phyloP scores from a whole-genome alignment of 2,888 invertebrate species.

The Pedicia rivosa region DNA sequence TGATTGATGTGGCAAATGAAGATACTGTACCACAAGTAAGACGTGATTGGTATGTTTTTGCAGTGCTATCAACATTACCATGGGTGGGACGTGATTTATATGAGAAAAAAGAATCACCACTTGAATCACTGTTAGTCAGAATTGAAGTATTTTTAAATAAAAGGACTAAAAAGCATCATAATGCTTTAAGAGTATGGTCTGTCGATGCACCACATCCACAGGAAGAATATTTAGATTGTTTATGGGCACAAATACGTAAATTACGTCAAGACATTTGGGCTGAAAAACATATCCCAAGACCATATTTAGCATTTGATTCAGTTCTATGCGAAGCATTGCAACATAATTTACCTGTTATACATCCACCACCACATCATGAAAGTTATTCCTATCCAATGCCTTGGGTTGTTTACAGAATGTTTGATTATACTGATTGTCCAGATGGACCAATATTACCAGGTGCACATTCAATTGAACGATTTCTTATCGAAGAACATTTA shows the following conservation, averaged over 20 bases:
- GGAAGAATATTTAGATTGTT: constrained; percentile 89
- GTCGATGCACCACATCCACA: constrained; percentile 91
- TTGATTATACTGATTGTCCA: constrained; percentile 97
- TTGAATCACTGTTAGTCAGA: constrained; percentile 76
- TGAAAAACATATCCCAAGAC: constrained; percentile 89
- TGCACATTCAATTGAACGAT: constrained; percentile 92
- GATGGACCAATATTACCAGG: constrained; percentile 86
- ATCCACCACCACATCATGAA: constrained; percentile 87
- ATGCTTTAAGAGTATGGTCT: constrained; percentile 86
- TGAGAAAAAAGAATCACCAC: constrained; percentile 88
- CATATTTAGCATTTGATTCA: constrained; percentile 91
- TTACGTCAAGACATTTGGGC: constrained; percentile 90
- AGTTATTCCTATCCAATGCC: constrained; percentile 87
- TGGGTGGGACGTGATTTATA: constrained; percentile 94
- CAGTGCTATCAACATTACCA: constrained; percentile 81
- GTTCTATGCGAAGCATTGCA: constrained; percentile 90
- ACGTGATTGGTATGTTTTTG: constrained; percentile 69
- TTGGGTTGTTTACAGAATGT: constrained; percentile 86
- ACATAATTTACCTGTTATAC: constrained; percentile 80
- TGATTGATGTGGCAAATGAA: constrained; percentile 82
- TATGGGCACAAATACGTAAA: constrained; percentile 90
- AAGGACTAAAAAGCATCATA: constrained; percentile 83
- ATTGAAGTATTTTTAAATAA: constrained; percentile 88
- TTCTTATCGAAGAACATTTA: constrained; percentile 93
- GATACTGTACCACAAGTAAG: constrained; percentile 85